These are phyloP conservation scores for Hydrocynus forskahlii DNA, from an alignment of 2,797 vertebrate species.

Conservation along the genomic window DNA sequence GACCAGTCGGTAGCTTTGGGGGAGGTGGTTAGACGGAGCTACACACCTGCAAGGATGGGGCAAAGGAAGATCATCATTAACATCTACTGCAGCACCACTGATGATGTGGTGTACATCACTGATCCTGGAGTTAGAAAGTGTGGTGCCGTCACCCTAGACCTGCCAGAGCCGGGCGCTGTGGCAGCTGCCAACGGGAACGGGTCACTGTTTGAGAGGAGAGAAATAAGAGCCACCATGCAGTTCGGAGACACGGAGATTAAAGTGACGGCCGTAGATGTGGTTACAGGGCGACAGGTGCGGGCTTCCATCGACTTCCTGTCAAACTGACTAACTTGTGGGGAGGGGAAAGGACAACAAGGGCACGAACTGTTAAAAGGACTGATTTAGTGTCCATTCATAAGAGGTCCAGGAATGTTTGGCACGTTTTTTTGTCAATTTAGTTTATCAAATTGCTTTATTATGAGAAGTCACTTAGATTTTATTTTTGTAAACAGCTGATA, in stretches of 20 bases:
- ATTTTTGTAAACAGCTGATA: slow-evolving; percentile 43
- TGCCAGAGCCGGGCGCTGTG: slow-evolving; percentile 71
- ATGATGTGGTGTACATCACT: slow-evolving; percentile 89
- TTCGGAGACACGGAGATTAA: slow-evolving; percentile 98
- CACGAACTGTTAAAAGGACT: background rate
- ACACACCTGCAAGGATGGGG: slow-evolving; percentile 89
- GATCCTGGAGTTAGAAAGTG: slow-evolving; percentile 92
- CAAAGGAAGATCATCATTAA: slow-evolving; percentile 95
- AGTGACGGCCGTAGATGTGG: slow-evolving; percentile 88
- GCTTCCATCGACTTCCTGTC: slow-evolving; percentile 96
- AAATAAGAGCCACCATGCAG: slow-evolving; percentile 95
- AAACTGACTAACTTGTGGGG: slow-evolving; percentile 70
- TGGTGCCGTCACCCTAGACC: slow-evolving; percentile 89
- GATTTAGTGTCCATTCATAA: background rate
- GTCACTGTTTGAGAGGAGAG: slow-evolving; percentile 74
- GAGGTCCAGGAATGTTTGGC: background rate
- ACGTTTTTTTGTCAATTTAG: background rate
- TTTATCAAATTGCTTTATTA: slow-evolving; percentile 11
- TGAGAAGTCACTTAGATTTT: slow-evolving; percentile 34
- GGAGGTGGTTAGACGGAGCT: slow-evolving; percentile 90
- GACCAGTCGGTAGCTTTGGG: slow-evolving; percentile 95
- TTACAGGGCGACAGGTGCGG: slow-evolving; percentile 83
- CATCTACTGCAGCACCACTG: slow-evolving; percentile 88
- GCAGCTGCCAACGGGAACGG: slow-evolving; percentile 28
- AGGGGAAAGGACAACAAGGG: background rate